Evolutionary conservation across 2,888 invertebrate species (phyloP), one percentile per base, ranked within the genome.

Genomic region (Abrostola tripartita): DNA sequence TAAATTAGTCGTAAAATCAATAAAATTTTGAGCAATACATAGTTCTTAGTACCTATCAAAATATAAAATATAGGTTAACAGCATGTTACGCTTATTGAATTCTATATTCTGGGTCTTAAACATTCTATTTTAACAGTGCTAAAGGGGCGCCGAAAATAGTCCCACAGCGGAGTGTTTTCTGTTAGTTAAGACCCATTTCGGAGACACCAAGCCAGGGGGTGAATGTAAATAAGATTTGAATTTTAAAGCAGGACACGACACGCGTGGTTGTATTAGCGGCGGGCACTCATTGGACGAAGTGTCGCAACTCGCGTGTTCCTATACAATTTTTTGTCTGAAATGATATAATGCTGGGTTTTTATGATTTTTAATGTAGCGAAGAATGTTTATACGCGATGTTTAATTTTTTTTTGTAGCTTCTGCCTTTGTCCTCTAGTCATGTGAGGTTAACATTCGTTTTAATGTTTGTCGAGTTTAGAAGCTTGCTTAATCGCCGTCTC

Each of bases 211-310:
- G 77, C 80, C 83, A 80, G 80, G 85, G 89, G 88, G 85, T 89
- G 91, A 90, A 93, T 92, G 90, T 90, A 91, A 92, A 93, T 89
- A 92, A 86, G 89, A 86, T 90, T 90, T 92, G 89, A 92, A 93
- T 92, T 90, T 92, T 92, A 89, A 89, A 93, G 84, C 78, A 85
- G 78, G 72, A 69, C 76, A 74, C 75, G 74, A 71, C 77, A 78
- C 70, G 80, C 77, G 68, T 75, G 74, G 66, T 67, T 68, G 65
- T 79, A 71, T 65, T 64, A 69, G 61, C 54, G 35, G 49, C 54
- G 64, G 65, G 50, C 68, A 65, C 52, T 69, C 74, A 68, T 68
- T 62, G 59, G 55, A 57, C 69, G 66, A 54, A 57, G 11, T 68
- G 42, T 82, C 53, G 74, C 64, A 42, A 36, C 50, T 73, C 50